phyloP scores from a whole-genome alignment of 2,113 vertebrate genomes.

The Oncorhynchus nerka region DNA sequence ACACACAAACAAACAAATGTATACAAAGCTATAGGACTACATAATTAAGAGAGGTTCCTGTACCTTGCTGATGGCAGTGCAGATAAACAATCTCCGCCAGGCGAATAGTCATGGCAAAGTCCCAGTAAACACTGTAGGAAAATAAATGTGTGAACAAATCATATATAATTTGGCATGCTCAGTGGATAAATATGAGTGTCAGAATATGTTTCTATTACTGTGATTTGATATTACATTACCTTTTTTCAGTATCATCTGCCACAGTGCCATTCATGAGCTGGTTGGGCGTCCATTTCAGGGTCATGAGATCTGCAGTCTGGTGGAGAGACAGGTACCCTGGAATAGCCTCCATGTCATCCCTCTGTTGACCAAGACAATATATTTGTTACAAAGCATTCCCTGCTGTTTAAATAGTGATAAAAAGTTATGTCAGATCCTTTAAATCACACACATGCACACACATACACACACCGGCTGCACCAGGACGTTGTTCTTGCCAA shows the following conservation, averaged over 20 bases:
- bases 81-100: slow-evolving; percentile 97
- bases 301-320: slow-evolving; percentile 95
- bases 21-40: background rate
- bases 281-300: slow-evolving; percentile 97
- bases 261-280: slow-evolving; percentile 97
- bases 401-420: too few species aligned
- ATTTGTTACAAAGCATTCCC: background rate
- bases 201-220: background rate
- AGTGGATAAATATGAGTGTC: background rate
- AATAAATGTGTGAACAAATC: slow-evolving; percentile 69
- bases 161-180: background rate
- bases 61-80: slow-evolving; percentile 98
- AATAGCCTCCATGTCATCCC: slow-evolving; percentile 96
- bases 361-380: slow-evolving; percentile 63
- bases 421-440: background rate
- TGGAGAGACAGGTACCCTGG: slow-evolving; percentile 95
- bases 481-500: slow-evolving; percentile 96
- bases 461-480: slow-evolving; percentile 80
- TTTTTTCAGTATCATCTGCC: slow-evolving; percentile 95
- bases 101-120: slow-evolving; percentile 96
- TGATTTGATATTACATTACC: slow-evolving; percentile 65
- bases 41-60: background rate
- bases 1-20: background rate
- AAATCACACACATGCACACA: background rate
- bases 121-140: slow-evolving; percentile 91